Base-by-base conservation (phyloP, 2,797 vertebrate genomes). In the Acrossocheilus wenchowensis region DNA sequence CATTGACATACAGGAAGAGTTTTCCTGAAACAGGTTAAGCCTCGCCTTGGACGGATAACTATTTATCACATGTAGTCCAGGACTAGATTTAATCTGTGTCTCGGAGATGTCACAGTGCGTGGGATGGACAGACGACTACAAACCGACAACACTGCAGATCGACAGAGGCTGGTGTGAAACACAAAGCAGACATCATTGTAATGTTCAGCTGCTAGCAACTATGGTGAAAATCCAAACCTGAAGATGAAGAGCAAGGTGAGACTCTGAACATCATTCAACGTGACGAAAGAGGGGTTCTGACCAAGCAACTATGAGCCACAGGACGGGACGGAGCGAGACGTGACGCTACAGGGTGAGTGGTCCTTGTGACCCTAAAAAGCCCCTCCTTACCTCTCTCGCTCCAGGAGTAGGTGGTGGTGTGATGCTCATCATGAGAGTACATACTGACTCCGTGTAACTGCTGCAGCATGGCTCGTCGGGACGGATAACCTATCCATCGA, bases 401-500 rank as follows among this genome's bases (percentile, higher is more conserved):
- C 96, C 93, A 93, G 89, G 94, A 93, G 94, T 91, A 94, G 94
- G 94, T 86, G 91, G 95, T 81, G 93, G 8, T 90, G 94, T 94
- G 95, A 93, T 92, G 93, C 89, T 97, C 94, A 52, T 96, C 93
- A 7, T 96, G 96, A 91, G 97, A 97, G 95, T 97, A 96, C 94
- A 96, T 94, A 95, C 96, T 95, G 95, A 96, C 93, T 93, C 96
- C 96, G 0, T 95, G 96, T 88, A 96, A 96, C 94, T 97, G 97
- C 94, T 97, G 97, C 91, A 97, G 96, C 96, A 96, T 95, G 94
- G 97, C 96, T 93, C 95, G 95, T 92, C 96, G 96, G 94, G 97
- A 97, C 88, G 95, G 91, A 95, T 95, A 95, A 94, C 96, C 96
- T 96, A 94, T 85, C 91, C 85, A 84, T 72, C 43, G 62, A 87